Conservation (phyloP, 64 coral and sea anemone genomes). For the Exaiptasia diaphana region DNA sequence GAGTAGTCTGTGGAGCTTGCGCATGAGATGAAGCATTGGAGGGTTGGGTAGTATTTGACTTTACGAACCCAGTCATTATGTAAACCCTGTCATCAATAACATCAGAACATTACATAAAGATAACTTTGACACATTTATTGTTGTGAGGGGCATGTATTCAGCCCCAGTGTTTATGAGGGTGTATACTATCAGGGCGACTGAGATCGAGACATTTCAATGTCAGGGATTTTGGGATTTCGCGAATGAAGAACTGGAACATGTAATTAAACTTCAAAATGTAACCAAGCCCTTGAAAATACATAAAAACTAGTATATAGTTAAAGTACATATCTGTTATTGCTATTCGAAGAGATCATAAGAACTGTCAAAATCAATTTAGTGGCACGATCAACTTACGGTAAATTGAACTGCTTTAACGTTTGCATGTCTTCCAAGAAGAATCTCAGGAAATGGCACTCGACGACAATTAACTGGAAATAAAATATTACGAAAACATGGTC, state of each 20-base stretch:
- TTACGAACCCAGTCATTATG: slow-evolving; percentile 96
- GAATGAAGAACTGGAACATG: no score
- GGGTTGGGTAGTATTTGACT: slow-evolving; percentile 89
- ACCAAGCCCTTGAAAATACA: no score
- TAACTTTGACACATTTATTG: not conserved
- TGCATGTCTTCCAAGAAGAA: slow-evolving; percentile 75
- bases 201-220: no score
- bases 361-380: no score
- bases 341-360: no score
- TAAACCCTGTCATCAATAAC: slow-evolving; percentile 20
- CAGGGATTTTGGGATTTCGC: no score
- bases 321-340: no score
- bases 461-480: slow-evolving; percentile 64
- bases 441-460: slow-evolving; percentile 65
- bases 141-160: not conserved
- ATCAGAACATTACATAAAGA: not conserved
- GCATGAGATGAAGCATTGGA: slow-evolving; percentile 98
- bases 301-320: no score
- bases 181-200: no score
- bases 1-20: slow-evolving; percentile 76
- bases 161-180: not conserved
- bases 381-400: slow-evolving; percentile 61
- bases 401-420: slow-evolving; percentile 73
- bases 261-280: no score
- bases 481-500: no score